Evolutionary conservation across 2,113 vertebrate species (phyloP), one percentile per base, ranked within the genome.

Genomic region (Ciconia maguari): DNA sequence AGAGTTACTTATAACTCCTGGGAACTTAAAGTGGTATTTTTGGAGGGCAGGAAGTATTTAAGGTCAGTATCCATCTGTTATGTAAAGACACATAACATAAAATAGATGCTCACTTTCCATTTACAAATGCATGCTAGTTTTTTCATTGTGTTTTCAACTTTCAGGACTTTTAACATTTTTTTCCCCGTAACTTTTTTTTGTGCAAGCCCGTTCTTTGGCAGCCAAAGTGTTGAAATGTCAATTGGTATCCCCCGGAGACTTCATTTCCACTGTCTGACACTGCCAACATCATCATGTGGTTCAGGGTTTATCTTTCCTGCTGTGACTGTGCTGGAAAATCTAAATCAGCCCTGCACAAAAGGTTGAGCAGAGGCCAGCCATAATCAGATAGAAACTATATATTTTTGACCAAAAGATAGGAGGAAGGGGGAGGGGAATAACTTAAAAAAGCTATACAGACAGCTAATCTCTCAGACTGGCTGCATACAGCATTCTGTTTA

Each of bases 211-310:
- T 90, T 95, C 89, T 88, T 93, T 94, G 84, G 86, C 91, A 96
- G 81, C 61, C 84, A 75, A 97, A 83, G 86, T 95, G 83, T 80
- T 96, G 95, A 89, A 94, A 87, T 85, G 72, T 93, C 89, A 93
- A 90, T 65, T 93, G 93, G 74, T 66, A 91, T 94, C 89, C 85
- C 82, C 55, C 7, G 19, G 94, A 96, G 95, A 91, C 64, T 92
- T 96, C 70, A 91, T 93, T 93, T 92, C 90, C 88, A 91, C 92
- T 89, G n/a, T 69, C 79, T 89, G 74, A 96, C 89, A 85, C 79
- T 66, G 32, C 55, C 93, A 84, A 96, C 81, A 85, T 77, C 80
- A 90, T 83, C 72, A 86, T 86, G 76, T 71, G 54, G 78, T 95
- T 95, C 93, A 80, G 90, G 91, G 91, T 96, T 96, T 95, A 95